Evolutionary conservation across 2,113 vertebrate species (phyloP), one percentile per base, ranked within the genome.

Genomic region (Loxodonta africana): DNA sequence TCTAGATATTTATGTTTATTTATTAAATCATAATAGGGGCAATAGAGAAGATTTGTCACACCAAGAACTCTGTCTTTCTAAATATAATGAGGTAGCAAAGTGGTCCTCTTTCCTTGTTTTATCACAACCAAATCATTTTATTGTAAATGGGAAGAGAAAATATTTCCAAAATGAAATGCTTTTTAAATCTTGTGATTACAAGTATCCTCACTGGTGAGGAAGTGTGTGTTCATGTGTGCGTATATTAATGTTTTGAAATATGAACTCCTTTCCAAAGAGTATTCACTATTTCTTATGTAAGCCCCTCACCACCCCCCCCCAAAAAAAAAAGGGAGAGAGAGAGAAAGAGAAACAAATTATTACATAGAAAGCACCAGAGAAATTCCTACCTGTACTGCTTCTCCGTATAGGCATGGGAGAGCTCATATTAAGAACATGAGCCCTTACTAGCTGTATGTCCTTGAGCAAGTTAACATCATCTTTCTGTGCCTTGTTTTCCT

Each of bases 401-500:
- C 33, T 15, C 28, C 3, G 85, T 30, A 1, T n/a, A 85, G 14
- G 4, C 18, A 86, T 15, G 12, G 65, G 6, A 41, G 85, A 51
- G 28, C 77, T 85, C 6, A n/a, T 62, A 67, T 60, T 82, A 46
- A 84, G 46, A 51, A 0, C 6, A 23, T 33, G 26, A 88, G 26
- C 8, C 25, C 30, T 86, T 80, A 3, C 18, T 48, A 88, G 5
- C 44, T 14, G 0, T 33, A 46, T 86, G 23, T 33, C 6, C 46
- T 96, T 95, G 28, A 21, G n/a, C 41, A 80, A 44, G 25, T 94
- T 25, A 57, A 77, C 33, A 80, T 95, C 18, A 74, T 92, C 28
- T 88, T 95, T 76, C 44, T 65, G 28, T 78, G 26, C 1, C 9
- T 30, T 86, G 18, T 92, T 87, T 92, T 71, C 20, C 18, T 69